phyloP scores from a whole-genome alignment of 2,888 invertebrate species.

The Trissolcus japonicus region DNA sequence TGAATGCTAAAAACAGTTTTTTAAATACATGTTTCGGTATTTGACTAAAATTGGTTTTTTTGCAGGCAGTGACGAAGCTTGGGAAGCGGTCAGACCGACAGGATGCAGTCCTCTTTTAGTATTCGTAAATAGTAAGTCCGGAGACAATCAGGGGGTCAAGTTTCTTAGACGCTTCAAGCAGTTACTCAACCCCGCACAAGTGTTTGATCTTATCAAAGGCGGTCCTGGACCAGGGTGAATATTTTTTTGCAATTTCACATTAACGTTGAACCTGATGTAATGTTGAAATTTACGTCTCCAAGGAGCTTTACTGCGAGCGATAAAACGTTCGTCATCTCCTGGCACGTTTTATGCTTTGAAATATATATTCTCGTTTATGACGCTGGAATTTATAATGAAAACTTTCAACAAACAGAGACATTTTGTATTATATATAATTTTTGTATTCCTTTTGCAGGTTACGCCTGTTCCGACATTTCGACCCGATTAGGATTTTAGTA shows the following conservation, averaged over 20 bases:
- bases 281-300: too few relatives aligned
- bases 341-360: constrained; percentile 7
- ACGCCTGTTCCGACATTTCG: constrained; percentile 94
- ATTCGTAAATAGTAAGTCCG: constrained; percentile 97
- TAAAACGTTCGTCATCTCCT: constrained; percentile 14
- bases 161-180: constrained; percentile 96
- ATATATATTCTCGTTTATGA: constrained; percentile 13
- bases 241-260: constrained; percentile 1
- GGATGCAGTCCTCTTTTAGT: constrained; percentile 90
- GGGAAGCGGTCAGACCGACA: constrained; percentile 85
- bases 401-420: too few relatives aligned
- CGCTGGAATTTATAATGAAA: too few relatives aligned
- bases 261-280: neutral
- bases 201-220: constrained; percentile 95
- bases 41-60: neutral
- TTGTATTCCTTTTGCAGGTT: constrained; percentile 78
- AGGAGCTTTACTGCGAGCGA: constrained; percentile 7
- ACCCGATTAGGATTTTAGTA: constrained; percentile 95
- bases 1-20: neutral
- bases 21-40: neutral
- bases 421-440: too few relatives aligned
- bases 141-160: constrained; percentile 98
- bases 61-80: constrained; percentile 87
- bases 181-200: constrained; percentile 96
- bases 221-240: constrained; percentile 88